Evolutionary conservation across 2,797 vertebrate species (phyloP).

Genomic region (Sparus aurata): DNA sequence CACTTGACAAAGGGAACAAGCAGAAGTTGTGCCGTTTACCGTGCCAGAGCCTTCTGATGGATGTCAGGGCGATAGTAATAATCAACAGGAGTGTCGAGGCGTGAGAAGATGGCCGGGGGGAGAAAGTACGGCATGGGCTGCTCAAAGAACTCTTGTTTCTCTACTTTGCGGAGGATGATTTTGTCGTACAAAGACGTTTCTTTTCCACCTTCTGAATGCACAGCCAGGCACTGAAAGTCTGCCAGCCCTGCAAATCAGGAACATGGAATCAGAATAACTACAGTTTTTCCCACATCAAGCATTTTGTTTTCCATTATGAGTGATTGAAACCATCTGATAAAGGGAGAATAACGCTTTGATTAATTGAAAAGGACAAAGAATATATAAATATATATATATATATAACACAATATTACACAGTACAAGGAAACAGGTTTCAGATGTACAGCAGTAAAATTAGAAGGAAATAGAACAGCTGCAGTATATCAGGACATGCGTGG

Average conservation of each 20-base stretch:
- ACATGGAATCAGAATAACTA: neutral
- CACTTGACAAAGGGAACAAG: neutral
- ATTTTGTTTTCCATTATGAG: neutral
- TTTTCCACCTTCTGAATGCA: slow-evolving; percentile 84
- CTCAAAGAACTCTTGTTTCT: slow-evolving; percentile 93
- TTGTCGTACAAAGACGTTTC: slow-evolving; percentile 91
- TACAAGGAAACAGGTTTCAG: too few species aligned
- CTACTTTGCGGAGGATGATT: slow-evolving; percentile 89
- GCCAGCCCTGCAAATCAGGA: slow-evolving; percentile 89
- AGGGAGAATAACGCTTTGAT: neutral
- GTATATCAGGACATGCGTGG: too few species aligned
- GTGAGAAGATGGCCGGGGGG: slow-evolving; percentile 96
- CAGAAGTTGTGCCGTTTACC: neutral
- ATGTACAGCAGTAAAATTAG: too few species aligned
- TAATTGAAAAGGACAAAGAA: too few species aligned
- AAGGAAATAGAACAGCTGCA: too few species aligned
- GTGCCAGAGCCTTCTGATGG: slow-evolving; percentile 82
- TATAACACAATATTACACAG: too few species aligned
- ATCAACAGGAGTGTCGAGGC: slow-evolving; percentile 92
- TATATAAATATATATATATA: too few species aligned
- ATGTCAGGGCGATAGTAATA: slow-evolving; percentile 93
- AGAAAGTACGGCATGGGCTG: slow-evolving; percentile 90
- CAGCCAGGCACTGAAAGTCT: slow-evolving; percentile 95
- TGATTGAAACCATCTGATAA: neutral
- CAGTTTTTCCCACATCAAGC: neutral